A percentile compares a stretch with the other conserved stretches of the same genome.
These are phyloP conservation scores for Philantomba maxwellii DNA, from an alignment of 2,113 vertebrate species.

Conservation along the genomic window DNA sequence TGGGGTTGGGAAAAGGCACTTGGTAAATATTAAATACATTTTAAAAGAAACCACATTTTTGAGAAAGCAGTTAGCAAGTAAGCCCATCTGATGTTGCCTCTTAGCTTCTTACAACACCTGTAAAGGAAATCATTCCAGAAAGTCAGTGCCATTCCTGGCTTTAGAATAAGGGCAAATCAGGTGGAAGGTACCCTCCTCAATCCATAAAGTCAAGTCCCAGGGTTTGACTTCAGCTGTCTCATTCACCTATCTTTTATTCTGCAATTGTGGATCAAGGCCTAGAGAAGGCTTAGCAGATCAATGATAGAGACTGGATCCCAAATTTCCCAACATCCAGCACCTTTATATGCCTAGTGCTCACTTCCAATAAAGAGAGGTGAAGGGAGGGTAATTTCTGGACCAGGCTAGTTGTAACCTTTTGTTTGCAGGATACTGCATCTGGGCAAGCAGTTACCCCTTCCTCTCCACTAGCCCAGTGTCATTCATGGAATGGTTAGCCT, in stretches of 20 bases:
- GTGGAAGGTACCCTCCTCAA: background rate
- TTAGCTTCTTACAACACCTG: background rate
- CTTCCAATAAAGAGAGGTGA: background rate
- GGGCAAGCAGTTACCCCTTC: background rate
- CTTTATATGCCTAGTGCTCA: background rate
- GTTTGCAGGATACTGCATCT: background rate
- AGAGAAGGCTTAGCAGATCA: background rate
- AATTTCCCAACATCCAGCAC: background rate
- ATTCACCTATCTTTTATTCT: background rate
- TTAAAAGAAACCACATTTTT: background rate
- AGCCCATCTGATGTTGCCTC: background rate
- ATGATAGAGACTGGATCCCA: background rate
- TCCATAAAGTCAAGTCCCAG: background rate
- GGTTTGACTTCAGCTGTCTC: background rate
- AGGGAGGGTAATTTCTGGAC: background rate
- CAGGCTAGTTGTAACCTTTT: background rate
- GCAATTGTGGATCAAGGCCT: background rate
- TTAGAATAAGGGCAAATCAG: constrained; percentile 12
- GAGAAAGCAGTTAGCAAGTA: background rate
- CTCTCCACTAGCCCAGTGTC: background rate
- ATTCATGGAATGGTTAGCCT: background rate
- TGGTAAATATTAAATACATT: background rate
- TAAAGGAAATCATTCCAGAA: constrained; percentile 18
- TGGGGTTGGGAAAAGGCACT: constrained; percentile 6
- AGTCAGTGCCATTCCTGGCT: background rate